A percentile compares a stretch with the other conserved stretches of the same genome.
These are phyloP conservation scores for Ambastaia sidthimunki DNA, from an alignment of 2,797 vertebrate genomes.

Conservation along the genomic window DNA sequence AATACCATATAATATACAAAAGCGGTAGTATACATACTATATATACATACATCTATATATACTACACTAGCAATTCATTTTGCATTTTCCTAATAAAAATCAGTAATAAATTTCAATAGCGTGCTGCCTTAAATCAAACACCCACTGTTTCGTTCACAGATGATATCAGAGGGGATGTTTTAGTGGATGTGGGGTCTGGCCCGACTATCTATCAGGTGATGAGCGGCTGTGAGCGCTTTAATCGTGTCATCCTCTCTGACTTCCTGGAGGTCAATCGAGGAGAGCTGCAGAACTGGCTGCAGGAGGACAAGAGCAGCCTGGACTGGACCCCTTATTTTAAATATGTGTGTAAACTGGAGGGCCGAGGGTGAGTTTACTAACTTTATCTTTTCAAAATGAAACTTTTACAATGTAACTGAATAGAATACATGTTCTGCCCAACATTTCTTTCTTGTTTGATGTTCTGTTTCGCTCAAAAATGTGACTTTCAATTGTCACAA, in stretches of 20 bases:
- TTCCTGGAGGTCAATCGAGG: conserved; percentile 90
- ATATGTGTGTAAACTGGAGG: conserved; percentile 90
- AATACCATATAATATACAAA: too few species aligned
- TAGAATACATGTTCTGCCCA: too few species aligned
- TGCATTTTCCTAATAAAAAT: too few species aligned
- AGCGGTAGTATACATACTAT: too few species aligned
- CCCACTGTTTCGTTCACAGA: conserved; percentile 70
- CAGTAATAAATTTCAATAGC: too few species aligned
- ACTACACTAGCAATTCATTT: too few species aligned
- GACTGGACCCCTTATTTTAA: conserved; percentile 90
- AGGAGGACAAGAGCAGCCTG: conserved; percentile 71
- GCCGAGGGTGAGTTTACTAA: conserved; percentile 77
- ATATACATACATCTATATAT: too few species aligned
- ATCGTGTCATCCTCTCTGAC: conserved; percentile 89
- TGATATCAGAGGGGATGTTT: conserved; percentile 80
- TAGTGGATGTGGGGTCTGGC: conserved; percentile 91
- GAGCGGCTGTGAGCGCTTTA: conserved; percentile 90
- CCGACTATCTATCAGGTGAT: conserved; percentile 94
- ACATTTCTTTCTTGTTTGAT: too few species aligned
- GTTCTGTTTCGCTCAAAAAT: too few species aligned
- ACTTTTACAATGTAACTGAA: too few species aligned
- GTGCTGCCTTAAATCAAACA: neutral
- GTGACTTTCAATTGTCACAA: too few species aligned
- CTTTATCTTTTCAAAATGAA: neutral
- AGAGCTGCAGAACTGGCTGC: conserved; percentile 85